Conservation (phyloP, 2,113 vertebrate species). For the Gracilinanus agilis region DNA sequence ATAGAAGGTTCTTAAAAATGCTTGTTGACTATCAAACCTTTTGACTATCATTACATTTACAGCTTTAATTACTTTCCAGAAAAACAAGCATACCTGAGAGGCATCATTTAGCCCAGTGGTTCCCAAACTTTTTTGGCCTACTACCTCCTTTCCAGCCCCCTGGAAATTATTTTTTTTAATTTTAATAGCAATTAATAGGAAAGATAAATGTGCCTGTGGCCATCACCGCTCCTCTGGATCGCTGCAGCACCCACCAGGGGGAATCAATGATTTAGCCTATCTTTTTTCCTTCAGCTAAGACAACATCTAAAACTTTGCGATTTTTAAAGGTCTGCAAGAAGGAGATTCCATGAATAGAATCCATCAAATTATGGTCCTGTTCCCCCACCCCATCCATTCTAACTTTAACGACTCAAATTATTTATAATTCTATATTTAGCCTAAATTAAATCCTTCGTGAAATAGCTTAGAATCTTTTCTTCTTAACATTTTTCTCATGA, state of each 20-base stretch:
- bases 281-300: not conserved
- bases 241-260: too few species aligned
- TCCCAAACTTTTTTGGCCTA: too few species aligned
- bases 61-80: not conserved
- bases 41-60: not conserved
- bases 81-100: not conserved
- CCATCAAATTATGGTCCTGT: not conserved
- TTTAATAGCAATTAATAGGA: too few species aligned
- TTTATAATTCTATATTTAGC: not conserved
- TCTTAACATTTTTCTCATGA: not conserved
- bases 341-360: not conserved
- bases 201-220: too few species aligned
- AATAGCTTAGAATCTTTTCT: not conserved
- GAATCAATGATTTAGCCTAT: too few species aligned
- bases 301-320: not conserved
- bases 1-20: not conserved
- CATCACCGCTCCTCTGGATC: too few species aligned
- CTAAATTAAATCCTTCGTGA: not conserved
- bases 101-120: not conserved
- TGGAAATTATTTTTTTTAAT: too few species aligned
- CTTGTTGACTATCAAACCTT: not conserved
- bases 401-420: not conserved
- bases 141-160: too few species aligned
- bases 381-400: not conserved
- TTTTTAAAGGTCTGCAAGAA: not conserved